Evolutionary conservation across 2,888 invertebrate genomes (phyloP).

Genomic region (Merodon equestris): DNA sequence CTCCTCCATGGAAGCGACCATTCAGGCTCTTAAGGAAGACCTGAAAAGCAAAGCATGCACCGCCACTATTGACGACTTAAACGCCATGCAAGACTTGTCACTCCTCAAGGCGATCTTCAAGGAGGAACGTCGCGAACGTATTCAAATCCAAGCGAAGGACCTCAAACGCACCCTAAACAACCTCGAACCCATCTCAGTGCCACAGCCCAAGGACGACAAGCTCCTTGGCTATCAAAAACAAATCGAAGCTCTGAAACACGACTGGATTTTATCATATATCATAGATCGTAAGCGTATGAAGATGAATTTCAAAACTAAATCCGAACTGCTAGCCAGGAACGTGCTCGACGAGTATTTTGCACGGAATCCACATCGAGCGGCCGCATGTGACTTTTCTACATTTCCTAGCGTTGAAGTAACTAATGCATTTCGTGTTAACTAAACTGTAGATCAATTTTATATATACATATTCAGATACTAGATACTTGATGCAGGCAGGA

Average conservation of each 20-base stretch:
- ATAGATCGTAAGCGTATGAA: slow-evolving; percentile 70
- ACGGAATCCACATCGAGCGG: slow-evolving; percentile 76
- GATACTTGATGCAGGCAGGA: too few relatives aligned
- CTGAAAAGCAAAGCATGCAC: slow-evolving; percentile 79
- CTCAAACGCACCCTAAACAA: slow-evolving; percentile 80
- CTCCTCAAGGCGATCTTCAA: slow-evolving; percentile 80
- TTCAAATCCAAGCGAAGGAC: slow-evolving; percentile 80
- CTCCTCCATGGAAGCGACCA: slow-evolving; percentile 91
- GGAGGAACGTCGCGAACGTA: slow-evolving; percentile 81
- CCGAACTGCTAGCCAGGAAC: slow-evolving; percentile 72
- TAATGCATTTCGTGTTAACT: slow-evolving; percentile 60
- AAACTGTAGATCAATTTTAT: slow-evolving; percentile 29
- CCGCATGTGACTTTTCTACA: slow-evolving; percentile 75
- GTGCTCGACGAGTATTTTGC: slow-evolving; percentile 76
- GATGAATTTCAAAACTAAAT: slow-evolving; percentile 36
- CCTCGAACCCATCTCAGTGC: slow-evolving; percentile 80
- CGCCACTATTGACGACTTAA: slow-evolving; percentile 50
- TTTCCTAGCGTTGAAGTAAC: slow-evolving; percentile 72
- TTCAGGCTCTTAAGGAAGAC: slow-evolving; percentile 91
- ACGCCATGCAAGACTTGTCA: slow-evolving; percentile 80
- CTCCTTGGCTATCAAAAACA: slow-evolving; percentile 75
- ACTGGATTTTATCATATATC: slow-evolving; percentile 73
- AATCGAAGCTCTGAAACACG: slow-evolving; percentile 71
- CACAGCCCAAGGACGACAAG: slow-evolving; percentile 74
- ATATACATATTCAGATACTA: not conserved